Percentiles rank a stretch among this genome's conserved stretches.
phyloP scores from a whole-genome alignment of 37 sponge, comb jelly and placozoan genomes.

The Oopsacas minuta region DNA sequence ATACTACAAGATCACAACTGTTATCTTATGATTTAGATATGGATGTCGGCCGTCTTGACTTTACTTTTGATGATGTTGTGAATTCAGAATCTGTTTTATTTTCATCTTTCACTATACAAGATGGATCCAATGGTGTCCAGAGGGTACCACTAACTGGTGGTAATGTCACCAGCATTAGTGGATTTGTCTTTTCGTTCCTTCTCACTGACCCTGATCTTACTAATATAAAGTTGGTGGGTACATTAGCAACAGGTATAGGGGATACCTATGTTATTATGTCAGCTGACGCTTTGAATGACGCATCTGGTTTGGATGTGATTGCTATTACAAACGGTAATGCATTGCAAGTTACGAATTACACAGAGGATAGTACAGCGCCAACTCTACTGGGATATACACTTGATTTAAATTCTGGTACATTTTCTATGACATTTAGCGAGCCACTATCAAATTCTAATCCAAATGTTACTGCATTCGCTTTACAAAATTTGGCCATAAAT shows the following conservation, averaged over 20 bases:
- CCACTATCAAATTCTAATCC: background rate
- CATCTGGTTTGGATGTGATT: constrained; percentile 14
- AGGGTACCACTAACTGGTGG: constrained; percentile 39
- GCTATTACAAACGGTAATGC: constrained; percentile 33
- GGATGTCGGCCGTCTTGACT: background rate
- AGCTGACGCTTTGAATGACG: constrained; percentile 42
- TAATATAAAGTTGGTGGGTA: constrained; percentile 41
- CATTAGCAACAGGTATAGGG: constrained; percentile 26
- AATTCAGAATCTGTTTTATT: constrained; percentile 25
- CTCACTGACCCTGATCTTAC: constrained; percentile 43
- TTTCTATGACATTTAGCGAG: background rate
- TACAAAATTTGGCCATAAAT: background rate
- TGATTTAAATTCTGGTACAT: background rate
- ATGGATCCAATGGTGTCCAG: constrained; percentile 22
- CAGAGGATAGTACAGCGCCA: background rate
- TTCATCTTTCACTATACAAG: constrained; percentile 48
- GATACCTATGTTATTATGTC: constrained; percentile 53
- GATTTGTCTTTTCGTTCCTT: constrained; percentile 32
- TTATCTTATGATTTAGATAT: constrained; percentile 39
- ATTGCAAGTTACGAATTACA: constrained; percentile 22
- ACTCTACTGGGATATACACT: background rate
- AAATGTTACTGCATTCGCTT: background rate
- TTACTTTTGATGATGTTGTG: constrained; percentile 16
- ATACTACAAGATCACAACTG: constrained; percentile 47
- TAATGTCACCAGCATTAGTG: constrained; percentile 22